phyloP scores from a whole-genome alignment of 1,140 invertebrate species.

The Sminthurinus signatus region DNA sequence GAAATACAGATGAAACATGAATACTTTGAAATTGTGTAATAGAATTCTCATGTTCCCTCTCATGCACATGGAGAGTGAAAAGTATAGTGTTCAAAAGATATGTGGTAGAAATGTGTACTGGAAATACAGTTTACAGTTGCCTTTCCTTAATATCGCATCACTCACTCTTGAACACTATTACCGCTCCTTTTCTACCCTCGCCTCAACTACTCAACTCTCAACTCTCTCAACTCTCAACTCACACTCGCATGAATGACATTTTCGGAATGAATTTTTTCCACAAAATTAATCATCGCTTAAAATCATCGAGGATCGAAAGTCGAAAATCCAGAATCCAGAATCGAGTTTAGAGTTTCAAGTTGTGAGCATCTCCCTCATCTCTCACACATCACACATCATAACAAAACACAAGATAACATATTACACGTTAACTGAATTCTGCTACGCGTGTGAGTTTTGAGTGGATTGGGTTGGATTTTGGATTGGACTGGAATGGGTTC shows the following conservation, averaged over 20 bases:
- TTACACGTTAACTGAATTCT: background rate
- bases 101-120: background rate
- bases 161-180: background rate
- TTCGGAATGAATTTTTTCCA: conserved; percentile 9
- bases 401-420: background rate
- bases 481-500: background rate
- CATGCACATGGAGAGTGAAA: background rate
- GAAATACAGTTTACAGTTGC: background rate
- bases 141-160: too few relatives aligned
- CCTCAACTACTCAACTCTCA: background rate
- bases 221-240: background rate
- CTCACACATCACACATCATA: too few relatives aligned
- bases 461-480: background rate
- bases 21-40: background rate
- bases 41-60: background rate
- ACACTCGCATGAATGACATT: conserved; percentile 9
- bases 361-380: too few relatives aligned
- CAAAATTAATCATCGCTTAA: conserved; percentile 14
- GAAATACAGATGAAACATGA: too few relatives aligned
- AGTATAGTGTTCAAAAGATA: background rate
- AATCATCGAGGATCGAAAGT: too few relatives aligned
- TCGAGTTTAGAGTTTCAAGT: too few relatives aligned
- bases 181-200: background rate
- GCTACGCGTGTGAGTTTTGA: background rate
- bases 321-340: too few relatives aligned